Base-by-base conservation (phyloP, 2,797 vertebrate species). In the Hydrophis major region DNA sequence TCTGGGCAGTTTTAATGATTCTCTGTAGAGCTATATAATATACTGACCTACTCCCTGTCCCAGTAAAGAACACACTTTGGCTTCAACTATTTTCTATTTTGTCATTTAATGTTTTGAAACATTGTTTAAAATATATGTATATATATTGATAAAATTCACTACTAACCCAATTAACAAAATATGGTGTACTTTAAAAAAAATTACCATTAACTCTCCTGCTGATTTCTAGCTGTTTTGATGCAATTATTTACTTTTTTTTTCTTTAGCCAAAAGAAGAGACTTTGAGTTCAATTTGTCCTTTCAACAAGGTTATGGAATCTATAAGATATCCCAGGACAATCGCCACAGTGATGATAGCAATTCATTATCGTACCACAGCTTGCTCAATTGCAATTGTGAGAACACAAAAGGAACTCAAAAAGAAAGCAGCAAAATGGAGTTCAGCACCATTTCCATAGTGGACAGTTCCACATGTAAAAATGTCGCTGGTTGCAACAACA, bases 251-350 rank as follows among this genome's bases (percentile, higher is more conserved):
- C 93, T 61, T 61, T 61, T 11, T 11, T 47, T 95, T 93, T 89
- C 53, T 89, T 87, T 95, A 99, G 99, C 93, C 42, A 98, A 98
- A 93, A 99, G 98, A 95, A 97, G 98, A 95, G 98, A 97, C 87
- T 99, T 99, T 78, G 98, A 99, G 95, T 99, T 99, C 97, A 99
- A 97, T 95, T 97, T 99, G 63, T 99, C 99, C 2, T 98, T 99
- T 96, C 99, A 99, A 93, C 98, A 98, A 96, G 98, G 98, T 55
- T 99, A 98, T 28, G 98, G 98, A 10, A 98, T 99, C 95, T 99
- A 99, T 97, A 99, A 98, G 94, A 98, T 99, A 94, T 97, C 98
- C 87, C 98, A 97, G 27, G 98, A 98, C 89, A 97, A 96, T 94
- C 97, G 97, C 55, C 93, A 47, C 0, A 97, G 96, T 0, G 94